A percentile compares a stretch with the other conserved stretches of the same genome.
Conservation (phyloP, 1,140 invertebrate species). For the Drosophila ohnishii region DNA sequence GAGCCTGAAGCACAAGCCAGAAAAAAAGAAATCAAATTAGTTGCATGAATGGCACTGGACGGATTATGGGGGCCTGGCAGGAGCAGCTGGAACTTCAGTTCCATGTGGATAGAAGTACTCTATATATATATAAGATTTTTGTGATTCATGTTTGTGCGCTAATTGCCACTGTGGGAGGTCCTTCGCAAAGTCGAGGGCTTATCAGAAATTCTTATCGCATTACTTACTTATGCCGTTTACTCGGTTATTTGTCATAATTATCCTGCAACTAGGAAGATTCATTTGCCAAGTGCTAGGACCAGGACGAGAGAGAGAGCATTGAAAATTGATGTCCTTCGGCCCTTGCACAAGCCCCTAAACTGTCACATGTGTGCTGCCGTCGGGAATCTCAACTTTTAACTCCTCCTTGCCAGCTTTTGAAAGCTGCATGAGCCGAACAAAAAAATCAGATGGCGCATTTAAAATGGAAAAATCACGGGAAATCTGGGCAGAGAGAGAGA, state of each 20-base stretch:
- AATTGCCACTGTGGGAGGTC: constrained; percentile 47
- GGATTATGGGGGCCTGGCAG: constrained; percentile 55
- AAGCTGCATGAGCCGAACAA: constrained; percentile 69
- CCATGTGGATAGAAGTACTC: constrained; percentile 14
- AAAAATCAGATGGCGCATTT: constrained; percentile 78
- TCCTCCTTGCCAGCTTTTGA: constrained; percentile 62
- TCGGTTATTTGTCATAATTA: constrained; percentile 65
- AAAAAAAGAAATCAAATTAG: constrained; percentile 79
- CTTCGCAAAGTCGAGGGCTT: constrained; percentile 14
- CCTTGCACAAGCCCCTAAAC: background rate
- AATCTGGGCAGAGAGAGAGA: background rate
- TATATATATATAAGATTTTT: constrained; percentile 24
- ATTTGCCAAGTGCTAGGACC: constrained; percentile 25
- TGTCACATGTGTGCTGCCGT: constrained; percentile 40
- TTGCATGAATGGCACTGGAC: constrained; percentile 72
- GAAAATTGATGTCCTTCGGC: constrained; percentile 54
- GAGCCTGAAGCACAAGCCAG: constrained; percentile 3
- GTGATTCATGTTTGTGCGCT: constrained; percentile 76
- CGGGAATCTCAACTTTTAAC: constrained; percentile 71
- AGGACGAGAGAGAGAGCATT: constrained; percentile 23
- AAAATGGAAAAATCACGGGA: constrained; percentile 57
- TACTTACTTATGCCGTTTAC: constrained; percentile 64
- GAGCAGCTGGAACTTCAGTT: constrained; percentile 17
- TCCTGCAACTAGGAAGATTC: constrained; percentile 43
- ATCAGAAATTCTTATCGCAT: constrained; percentile 65